These are phyloP conservation scores for Propithecus deckenii DNA, from an alignment of 2,797 vertebrate genomes.

Conservation along the genomic window DNA sequence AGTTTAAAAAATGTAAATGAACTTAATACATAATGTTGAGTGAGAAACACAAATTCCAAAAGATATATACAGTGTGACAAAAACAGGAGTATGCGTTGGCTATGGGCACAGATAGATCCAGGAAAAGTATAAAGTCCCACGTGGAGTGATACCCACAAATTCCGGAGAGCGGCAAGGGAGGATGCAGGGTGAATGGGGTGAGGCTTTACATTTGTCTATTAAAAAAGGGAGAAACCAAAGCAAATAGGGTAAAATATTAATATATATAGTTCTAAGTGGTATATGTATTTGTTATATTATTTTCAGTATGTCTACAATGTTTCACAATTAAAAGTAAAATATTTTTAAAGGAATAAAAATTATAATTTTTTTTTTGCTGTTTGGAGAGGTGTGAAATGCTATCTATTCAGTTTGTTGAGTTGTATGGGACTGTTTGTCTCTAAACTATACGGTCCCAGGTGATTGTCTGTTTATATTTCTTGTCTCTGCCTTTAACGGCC, in stretches of 20 bases:
- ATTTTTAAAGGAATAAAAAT: slow-evolving; percentile 7
- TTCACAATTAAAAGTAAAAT: slow-evolving; percentile 47
- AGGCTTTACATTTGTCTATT: background rate
- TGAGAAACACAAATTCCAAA: background rate
- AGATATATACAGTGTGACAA: background rate
- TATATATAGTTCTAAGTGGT: background rate
- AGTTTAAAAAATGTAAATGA: background rate
- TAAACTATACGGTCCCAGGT: background rate
- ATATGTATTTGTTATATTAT: background rate
- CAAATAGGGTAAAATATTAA: background rate
- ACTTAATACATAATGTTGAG: background rate
- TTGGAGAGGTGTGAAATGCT: background rate
- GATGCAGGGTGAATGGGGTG: background rate
- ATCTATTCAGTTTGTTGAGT: background rate
- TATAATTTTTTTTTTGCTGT: background rate
- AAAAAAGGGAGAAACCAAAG: background rate
- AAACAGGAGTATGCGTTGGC: background rate
- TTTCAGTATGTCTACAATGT: background rate
- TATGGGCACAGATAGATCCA: accelerated
- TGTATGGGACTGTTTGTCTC: background rate
- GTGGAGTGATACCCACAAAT: background rate
- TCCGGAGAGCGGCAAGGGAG: background rate
- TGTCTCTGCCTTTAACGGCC: background rate
- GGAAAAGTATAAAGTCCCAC: background rate
- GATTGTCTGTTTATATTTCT: slow-evolving; percentile 18